A percentile compares a stretch with the other conserved stretches of the same genome.
These are phyloP conservation scores for Anorthoa munda DNA, from an alignment of 2,888 invertebrate genomes.

Conservation along the genomic window DNA sequence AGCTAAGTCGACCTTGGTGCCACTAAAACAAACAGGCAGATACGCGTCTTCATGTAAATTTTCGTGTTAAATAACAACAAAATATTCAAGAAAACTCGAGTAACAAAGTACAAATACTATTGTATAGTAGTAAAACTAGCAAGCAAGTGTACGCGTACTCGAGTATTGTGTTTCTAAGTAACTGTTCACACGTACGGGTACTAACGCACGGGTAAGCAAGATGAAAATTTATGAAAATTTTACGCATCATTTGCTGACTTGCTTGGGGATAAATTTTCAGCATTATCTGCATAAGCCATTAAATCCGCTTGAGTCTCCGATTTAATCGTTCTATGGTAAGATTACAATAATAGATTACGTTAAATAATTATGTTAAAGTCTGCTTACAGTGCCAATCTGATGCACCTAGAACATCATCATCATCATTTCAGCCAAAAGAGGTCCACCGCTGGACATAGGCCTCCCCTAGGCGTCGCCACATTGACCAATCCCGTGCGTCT, in stretches of 20 bases:
- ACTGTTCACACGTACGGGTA: slow-evolving; percentile 17
- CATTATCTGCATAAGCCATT: neutral
- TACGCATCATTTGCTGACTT: neutral
- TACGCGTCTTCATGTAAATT: neutral
- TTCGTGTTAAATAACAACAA: neutral
- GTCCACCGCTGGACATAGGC: no score
- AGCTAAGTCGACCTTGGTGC: no score
- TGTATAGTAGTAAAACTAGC: slow-evolving; percentile 1
- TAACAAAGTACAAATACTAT: neutral
- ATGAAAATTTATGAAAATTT: slow-evolving; percentile 36
- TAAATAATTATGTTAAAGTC: no score
- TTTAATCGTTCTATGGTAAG: neutral
- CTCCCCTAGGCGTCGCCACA: no score
- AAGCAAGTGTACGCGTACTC: neutral
- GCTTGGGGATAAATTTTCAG: neutral
- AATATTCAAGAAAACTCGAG: neutral
- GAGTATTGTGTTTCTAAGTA: slow-evolving; percentile 14
- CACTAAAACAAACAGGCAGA: neutral
- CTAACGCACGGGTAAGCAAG: slow-evolving; percentile 37
- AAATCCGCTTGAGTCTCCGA: neutral
- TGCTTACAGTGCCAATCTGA: no score
- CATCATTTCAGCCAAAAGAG: no score
- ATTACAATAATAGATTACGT: neutral
- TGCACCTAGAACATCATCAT: no score
- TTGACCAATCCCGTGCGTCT: no score